Conservation (phyloP, 2,113 vertebrate species). For the Xenopus tropicalis region UCB_Xtro_10.0 CM004450.2:85367501-85368000, state of each 20-base stretch:
- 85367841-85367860: too few relatives aligned
- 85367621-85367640: neutral
- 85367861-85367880: neutral
- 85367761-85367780: neutral
- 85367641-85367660: neutral
- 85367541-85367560: neutral
- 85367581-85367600: neutral
- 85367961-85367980: too few relatives aligned
- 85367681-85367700: neutral
- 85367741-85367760: neutral
- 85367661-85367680: neutral
- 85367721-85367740: too few relatives aligned
- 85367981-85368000: too few relatives aligned
- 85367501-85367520: neutral
- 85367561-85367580: neutral
- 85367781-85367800: neutral
- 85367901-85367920: too few relatives aligned
- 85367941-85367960: too few relatives aligned
- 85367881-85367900: neutral
- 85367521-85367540: neutral
- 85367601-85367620: neutral
- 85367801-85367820: neutral
- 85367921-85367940: too few relatives aligned
- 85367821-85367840: neutral
- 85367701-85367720: neutral